phyloP scores from a whole-genome alignment of 2,113 vertebrate genomes.

The Pluvianellus socialis region DNA sequence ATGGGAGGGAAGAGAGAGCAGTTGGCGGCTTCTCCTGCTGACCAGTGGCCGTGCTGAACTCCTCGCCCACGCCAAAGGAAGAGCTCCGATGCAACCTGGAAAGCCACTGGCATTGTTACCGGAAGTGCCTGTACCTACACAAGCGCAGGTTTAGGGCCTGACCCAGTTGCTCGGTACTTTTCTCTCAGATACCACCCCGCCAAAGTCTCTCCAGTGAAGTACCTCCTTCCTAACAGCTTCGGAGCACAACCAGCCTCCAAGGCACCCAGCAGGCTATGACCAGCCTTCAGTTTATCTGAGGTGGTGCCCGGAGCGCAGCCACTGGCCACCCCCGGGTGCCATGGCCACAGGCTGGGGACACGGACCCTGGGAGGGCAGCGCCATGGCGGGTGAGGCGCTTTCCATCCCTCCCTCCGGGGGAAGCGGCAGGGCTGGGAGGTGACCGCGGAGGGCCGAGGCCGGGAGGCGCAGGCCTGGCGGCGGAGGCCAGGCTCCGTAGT shows the following conservation, averaged over 20 bases:
- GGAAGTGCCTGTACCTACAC: not conserved
- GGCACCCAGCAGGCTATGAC: too few species aligned
- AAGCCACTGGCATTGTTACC: not conserved
- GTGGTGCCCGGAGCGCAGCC: fast-evolving
- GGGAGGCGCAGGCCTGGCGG: too few species aligned
- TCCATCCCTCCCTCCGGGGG: not conserved
- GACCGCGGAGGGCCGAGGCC: too few species aligned
- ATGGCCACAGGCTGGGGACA: fast-evolving
- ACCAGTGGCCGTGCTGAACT: not conserved
- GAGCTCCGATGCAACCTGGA: fast-evolving
- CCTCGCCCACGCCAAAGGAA: not conserved
- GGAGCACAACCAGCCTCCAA: fast-evolving
- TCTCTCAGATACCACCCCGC: not conserved
- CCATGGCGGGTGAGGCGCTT: fast-evolving
- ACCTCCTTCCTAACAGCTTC: fast-evolving
- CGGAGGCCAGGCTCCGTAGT: too few species aligned
- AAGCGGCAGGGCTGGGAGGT: not conserved
- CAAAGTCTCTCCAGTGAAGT: not conserved
- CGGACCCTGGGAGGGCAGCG: fast-evolving
- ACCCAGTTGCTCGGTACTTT: fast-evolving
- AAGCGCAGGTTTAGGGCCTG: fast-evolving
- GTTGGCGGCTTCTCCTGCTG: not conserved
- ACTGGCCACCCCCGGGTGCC: fast-evolving
- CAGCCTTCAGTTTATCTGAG: fast-evolving
- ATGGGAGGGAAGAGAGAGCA: not conserved